These are phyloP conservation scores for Dermochelys coriacea DNA, from an alignment of 2,797 vertebrate species.

Conservation along the genomic window DNA sequence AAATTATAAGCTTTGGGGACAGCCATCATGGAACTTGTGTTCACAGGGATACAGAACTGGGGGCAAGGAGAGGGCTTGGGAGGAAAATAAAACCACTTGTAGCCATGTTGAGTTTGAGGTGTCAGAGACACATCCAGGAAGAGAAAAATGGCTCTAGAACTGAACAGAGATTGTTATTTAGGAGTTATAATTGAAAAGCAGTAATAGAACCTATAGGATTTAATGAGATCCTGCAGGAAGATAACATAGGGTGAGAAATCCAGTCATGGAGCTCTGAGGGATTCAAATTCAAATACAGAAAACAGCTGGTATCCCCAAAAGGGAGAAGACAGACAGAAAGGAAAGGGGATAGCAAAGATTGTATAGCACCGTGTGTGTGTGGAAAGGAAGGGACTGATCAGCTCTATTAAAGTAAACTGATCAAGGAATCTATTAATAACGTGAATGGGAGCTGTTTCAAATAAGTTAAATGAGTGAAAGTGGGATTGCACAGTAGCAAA, in stretches of 20 bases:
- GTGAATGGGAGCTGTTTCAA: background rate
- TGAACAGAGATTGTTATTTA: background rate
- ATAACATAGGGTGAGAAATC: background rate
- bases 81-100: background rate
- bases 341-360: background rate
- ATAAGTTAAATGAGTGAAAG: background rate
- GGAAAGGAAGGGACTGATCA: background rate
- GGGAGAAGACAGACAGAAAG: background rate
- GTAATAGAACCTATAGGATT: background rate
- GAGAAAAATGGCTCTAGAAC: background rate
- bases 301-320: background rate
- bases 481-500: background rate
- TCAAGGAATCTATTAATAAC: background rate
- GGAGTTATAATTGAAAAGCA: background rate
- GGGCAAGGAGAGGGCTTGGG: background rate
- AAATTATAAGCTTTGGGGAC: background rate
- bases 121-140: background rate
- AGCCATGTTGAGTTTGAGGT: background rate
- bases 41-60: conserved; percentile 8
- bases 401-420: background rate
- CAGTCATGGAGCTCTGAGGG: background rate
- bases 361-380: background rate
- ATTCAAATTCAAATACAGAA: background rate
- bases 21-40: conserved; percentile 11
- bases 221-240: rapidly evolving